Evolutionary conservation across 2,888 invertebrate genomes (phyloP), one percentile per base, ranked within the genome.

Genomic region (Trisateles emortualis): DNA sequence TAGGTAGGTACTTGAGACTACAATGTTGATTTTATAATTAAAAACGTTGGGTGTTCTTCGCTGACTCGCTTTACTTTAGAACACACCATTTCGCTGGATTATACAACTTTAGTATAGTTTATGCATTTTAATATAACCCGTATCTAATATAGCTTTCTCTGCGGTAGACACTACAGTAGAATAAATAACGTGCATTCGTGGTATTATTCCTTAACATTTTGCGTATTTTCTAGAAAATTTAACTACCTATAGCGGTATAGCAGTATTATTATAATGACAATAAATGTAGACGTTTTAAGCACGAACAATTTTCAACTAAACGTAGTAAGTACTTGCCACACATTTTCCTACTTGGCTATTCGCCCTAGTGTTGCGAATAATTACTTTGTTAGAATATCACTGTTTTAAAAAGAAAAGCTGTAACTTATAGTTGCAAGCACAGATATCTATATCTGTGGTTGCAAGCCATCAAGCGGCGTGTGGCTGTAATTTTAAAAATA

Each of bases 231-330:
- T 14, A 16, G n/a, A 41, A 41, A 50, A 13, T 46, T 19, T 33
- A 17, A 9, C 10, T 38, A 14, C 22, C 22, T n/a, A n/a, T n/a
- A n/a, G n/a, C n/a, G n/a, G 36, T 17, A 39, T 19, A 22, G 2
- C 16, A 32, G 29, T 35, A 46, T 44, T 11, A 36, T 14, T 17
- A 8, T 44, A 32, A 63, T 52, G 3, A 33, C 13, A 24, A 36
- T 32, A 43, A 35, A 50, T 44, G 41, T 44, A 32, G 24, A 26
- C 29, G 40, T 9, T 41, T n/a, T 4, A 9, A 30, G 30, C 43
- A 36, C 17, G 10, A 44, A 52, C 46, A 39, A 48, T 10, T 43
- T 32, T 30, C 9, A 35, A 32, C 10, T 19, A n/a, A n/a, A n/a
- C n/a, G 33, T 33, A 13, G 33, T 17, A 6, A 38, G 6, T 38